phyloP scores from a whole-genome alignment of 2,888 invertebrate genomes.

The Mythimna vitellina region DNA sequence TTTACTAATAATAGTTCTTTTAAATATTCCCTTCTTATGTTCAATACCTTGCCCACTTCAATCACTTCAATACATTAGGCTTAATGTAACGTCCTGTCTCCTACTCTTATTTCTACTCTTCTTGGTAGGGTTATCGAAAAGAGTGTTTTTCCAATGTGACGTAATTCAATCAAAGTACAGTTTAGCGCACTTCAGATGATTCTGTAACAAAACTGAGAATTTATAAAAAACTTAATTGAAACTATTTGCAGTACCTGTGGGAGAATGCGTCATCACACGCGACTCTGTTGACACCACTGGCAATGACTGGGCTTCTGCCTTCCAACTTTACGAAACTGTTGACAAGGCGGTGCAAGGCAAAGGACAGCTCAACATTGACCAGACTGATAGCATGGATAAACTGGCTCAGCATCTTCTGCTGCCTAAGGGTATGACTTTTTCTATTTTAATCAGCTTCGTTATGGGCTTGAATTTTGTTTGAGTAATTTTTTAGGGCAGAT shows the following conservation, averaged over 20 bases:
- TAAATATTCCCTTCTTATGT: not conserved
- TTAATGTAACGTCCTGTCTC: too few species aligned
- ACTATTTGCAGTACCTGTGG: slow-evolving; percentile 77
- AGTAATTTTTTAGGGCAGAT: not conserved
- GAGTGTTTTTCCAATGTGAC: not conserved
- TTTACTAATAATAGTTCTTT: not conserved
- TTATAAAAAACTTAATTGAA: slow-evolving; percentile 2
- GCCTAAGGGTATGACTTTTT: slow-evolving; percentile 89
- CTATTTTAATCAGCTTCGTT: not conserved
- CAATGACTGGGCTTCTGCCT: slow-evolving; percentile 87
- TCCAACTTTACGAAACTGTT: slow-evolving; percentile 85
- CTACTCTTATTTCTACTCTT: too few species aligned
- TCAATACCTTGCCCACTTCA: too few species aligned
- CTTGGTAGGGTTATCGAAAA: too few species aligned
- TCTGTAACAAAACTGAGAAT: not conserved
- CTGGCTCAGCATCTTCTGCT: slow-evolving; percentile 92
- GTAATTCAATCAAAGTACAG: not conserved
- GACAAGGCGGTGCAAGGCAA: slow-evolving; percentile 85
- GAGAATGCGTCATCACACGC: slow-evolving; percentile 88
- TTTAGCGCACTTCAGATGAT: not conserved
- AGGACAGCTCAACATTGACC: slow-evolving; percentile 85
- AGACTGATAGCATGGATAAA: slow-evolving; percentile 88
- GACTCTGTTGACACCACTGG: slow-evolving; percentile 91
- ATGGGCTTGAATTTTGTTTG: not conserved
- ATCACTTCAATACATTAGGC: too few species aligned